Evolutionary conservation across 37 sponge, comb jelly and placozoan species (phyloP).

Genomic region (Cladorhizidae sp.): DNA sequence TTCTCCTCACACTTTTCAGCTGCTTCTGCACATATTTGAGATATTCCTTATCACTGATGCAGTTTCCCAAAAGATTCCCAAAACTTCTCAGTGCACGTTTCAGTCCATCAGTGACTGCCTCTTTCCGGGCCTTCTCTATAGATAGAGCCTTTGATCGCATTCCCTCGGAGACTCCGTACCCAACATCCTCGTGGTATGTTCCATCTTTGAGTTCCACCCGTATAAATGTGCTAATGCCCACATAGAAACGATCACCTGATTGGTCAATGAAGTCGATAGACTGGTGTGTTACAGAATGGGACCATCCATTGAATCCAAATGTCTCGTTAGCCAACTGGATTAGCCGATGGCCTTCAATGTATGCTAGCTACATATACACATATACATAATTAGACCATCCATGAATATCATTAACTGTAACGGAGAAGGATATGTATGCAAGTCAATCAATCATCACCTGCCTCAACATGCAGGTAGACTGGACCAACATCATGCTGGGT

Average conservation of each 20-base stretch:
- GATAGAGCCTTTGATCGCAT: slow-evolving; percentile 86
- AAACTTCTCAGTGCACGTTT: slow-evolving; percentile 74
- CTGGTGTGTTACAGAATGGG: slow-evolving; percentile 78
- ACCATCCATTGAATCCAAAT: slow-evolving; percentile 90
- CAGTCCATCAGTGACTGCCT: slow-evolving; percentile 87
- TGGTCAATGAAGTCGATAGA: slow-evolving; percentile 79
- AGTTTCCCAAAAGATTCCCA: slow-evolving; percentile 73
- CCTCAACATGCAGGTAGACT: too few relatives aligned
- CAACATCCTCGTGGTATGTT: slow-evolving; percentile 79
- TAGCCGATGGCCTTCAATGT: slow-evolving; percentile 77
- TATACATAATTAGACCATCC: neutral
- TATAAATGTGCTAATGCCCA: slow-evolving; percentile 73
- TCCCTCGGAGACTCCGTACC: slow-evolving; percentile 83
- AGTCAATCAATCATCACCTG: too few relatives aligned
- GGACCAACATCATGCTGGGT: too few relatives aligned
- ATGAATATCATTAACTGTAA: too few relatives aligned
- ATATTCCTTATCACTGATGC: slow-evolving; percentile 68
- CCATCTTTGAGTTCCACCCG: slow-evolving; percentile 78
- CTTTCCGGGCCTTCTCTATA: slow-evolving; percentile 85
- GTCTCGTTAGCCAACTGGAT: slow-evolving; percentile 79
- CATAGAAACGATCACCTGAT: slow-evolving; percentile 54
- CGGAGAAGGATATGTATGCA: too few relatives aligned
- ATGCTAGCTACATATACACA: slow-evolving; percentile 47
- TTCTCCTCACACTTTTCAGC: slow-evolving; percentile 28
- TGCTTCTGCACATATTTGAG: slow-evolving; percentile 50